Conservation (phyloP, 1,140 invertebrate species). For the Caenorhabditis elegans region DNA sequence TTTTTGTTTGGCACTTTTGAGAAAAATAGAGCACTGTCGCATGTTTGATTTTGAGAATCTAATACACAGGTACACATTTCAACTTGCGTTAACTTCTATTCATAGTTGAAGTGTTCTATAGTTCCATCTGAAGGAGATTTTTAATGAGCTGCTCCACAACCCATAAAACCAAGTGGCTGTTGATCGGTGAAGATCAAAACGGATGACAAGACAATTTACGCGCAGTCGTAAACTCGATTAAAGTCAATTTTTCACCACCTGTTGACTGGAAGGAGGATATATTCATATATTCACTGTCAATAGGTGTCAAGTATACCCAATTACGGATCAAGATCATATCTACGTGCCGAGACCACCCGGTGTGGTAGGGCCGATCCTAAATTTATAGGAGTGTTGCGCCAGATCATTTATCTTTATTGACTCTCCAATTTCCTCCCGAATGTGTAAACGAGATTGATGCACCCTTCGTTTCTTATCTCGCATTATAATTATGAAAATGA, state of each 20-base stretch:
- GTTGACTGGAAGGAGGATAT: background rate
- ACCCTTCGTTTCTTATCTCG: constrained; percentile 14
- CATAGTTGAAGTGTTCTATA: no score
- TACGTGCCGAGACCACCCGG: background rate
- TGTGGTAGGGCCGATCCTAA: constrained; percentile 1
- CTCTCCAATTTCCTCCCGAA: background rate
- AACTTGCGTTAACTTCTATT: no score
- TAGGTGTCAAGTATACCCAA: constrained; percentile 16
- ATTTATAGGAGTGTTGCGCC: constrained; percentile 27
- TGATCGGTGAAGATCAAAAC: constrained; percentile 26
- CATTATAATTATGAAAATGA: constrained; percentile 1
- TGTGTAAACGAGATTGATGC: constrained; percentile 16
- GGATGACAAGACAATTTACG: constrained; percentile 17
- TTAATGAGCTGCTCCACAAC: constrained; percentile 13
- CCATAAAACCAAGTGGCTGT: constrained; percentile 24
- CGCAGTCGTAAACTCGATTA: background rate
- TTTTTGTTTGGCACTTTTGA: no score
- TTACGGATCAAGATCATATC: constrained; percentile 33
- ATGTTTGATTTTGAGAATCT: no score
- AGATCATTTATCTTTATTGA: constrained; percentile 29
- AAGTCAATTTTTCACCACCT: background rate
- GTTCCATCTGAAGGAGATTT: background rate
- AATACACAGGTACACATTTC: no score
- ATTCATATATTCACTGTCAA: background rate
- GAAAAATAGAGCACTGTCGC: no score